phyloP scores from a whole-genome alignment of 2,888 invertebrate species.

The Meghimatium bilineatum region DNA sequence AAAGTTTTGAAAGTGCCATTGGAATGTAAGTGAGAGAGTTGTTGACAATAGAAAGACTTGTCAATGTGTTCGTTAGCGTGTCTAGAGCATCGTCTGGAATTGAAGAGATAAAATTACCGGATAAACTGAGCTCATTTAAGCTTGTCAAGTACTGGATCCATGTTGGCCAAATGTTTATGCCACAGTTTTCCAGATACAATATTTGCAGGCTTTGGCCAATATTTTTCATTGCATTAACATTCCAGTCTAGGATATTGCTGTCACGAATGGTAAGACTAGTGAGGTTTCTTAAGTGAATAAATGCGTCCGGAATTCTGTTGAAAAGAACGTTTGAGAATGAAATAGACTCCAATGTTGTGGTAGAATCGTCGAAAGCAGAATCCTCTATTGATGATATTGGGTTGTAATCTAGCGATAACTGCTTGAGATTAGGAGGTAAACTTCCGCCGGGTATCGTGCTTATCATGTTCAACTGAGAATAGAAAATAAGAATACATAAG shows the following conservation, averaged over 20 bases:
- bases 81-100: conserved; percentile 11
- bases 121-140: background rate
- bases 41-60: conserved; percentile 6
- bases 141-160: conserved; percentile 1
- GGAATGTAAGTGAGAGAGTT: conserved; percentile 6
- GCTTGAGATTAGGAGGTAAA: background rate
- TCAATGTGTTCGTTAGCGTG: background rate
- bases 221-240: background rate
- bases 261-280: background rate
- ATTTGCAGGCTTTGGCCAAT: background rate
- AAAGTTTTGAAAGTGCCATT: background rate
- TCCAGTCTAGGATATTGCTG: background rate
- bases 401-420: background rate
- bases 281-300: background rate
- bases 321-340: background rate
- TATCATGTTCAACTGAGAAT: background rate
- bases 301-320: background rate
- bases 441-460: background rate
- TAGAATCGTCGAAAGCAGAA: background rate
- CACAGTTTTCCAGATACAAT: background rate
- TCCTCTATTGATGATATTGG: background rate
- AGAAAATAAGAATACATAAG: too few species aligned
- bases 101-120: background rate
- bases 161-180: background rate
- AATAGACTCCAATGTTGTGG: background rate